Percentiles rank a stretch among this genome's conserved stretches.
These are phyloP conservation scores for Drosophila prosaltans DNA, from an alignment of 1,140 invertebrate genomes.

Conservation along the genomic window DNA sequence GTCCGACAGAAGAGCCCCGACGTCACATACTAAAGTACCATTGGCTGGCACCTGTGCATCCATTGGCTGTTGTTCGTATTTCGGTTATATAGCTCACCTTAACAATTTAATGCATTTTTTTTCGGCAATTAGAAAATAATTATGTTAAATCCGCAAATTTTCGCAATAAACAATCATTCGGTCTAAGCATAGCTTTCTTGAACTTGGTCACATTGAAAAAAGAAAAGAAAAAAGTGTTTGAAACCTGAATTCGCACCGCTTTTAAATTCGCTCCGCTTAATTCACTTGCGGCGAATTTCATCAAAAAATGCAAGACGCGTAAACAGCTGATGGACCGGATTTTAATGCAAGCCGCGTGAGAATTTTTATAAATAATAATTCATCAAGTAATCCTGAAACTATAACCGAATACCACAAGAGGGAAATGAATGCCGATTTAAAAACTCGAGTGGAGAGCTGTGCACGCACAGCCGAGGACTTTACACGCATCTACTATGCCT, in stretches of 20 bases:
- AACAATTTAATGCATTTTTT: conserved; percentile 9
- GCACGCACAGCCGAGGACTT: conserved; percentile 91
- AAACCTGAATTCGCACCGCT: too few species aligned
- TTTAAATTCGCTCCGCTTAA: too few species aligned
- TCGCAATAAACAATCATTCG: conserved; percentile 56
- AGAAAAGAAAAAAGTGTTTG: too few species aligned
- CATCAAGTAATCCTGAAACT: background rate
- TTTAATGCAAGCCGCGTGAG: background rate
- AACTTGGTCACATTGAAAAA: too few species aligned
- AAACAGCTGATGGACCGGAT: too few species aligned
- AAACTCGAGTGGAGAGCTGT: conserved; percentile 88
- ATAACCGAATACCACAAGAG: background rate
- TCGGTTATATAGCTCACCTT: background rate
- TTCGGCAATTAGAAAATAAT: background rate
- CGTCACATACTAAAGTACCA: background rate
- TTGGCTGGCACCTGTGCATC: background rate
- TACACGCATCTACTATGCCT: conserved; percentile 92
- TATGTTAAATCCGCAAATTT: conserved; percentile 17
- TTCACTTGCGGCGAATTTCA: too few species aligned
- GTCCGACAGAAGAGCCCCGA: background rate
- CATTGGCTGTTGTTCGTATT: background rate
- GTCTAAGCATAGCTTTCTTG: conserved; percentile 11
- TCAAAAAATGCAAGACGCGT: too few species aligned
- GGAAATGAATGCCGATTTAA: conserved; percentile 34
- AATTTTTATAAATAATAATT: background rate